phyloP scores from a whole-genome alignment of 1,140 invertebrate species.

The Atta texana region DNA sequence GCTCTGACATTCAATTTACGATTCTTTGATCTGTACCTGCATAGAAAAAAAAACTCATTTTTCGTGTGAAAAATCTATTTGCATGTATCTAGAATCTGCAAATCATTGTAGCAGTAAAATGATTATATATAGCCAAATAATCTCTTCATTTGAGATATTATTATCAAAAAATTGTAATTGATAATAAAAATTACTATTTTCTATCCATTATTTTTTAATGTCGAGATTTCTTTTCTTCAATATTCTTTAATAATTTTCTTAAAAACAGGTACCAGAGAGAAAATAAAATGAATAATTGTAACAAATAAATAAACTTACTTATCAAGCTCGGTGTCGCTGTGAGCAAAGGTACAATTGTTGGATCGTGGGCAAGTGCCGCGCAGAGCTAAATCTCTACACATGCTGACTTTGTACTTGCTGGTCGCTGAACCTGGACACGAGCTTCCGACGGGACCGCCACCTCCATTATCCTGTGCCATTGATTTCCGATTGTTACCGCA shows the following conservation, averaged over 20 bases:
- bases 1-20: conserved; percentile 85
- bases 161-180: conserved; percentile 3
- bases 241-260: background rate
- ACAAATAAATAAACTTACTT: conserved; percentile 87
- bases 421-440: conserved; percentile 87
- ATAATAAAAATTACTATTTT: conserved; percentile 12
- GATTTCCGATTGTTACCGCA: conserved; percentile 85
- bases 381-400: conserved; percentile 94
- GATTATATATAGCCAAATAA: background rate
- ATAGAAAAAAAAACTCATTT: conserved; percentile 48
- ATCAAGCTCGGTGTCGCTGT: conserved; percentile 96
- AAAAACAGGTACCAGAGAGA: too few relatives aligned
- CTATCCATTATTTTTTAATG: background rate
- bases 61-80: background rate
- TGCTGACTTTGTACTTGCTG: conserved; percentile 95
- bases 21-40: conserved; percentile 87
- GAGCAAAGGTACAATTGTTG: conserved; percentile 95
- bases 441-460: conserved; percentile 78
- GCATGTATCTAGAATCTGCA: background rate
- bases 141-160: background rate
- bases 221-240: background rate
- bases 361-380: conserved; percentile 94
- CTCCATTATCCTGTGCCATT: conserved; percentile 81
- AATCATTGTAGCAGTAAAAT: background rate
- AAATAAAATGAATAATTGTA: background rate